phyloP scores from a whole-genome alignment of 2,888 invertebrate species.

The Agrilus cyanescens region DNA sequence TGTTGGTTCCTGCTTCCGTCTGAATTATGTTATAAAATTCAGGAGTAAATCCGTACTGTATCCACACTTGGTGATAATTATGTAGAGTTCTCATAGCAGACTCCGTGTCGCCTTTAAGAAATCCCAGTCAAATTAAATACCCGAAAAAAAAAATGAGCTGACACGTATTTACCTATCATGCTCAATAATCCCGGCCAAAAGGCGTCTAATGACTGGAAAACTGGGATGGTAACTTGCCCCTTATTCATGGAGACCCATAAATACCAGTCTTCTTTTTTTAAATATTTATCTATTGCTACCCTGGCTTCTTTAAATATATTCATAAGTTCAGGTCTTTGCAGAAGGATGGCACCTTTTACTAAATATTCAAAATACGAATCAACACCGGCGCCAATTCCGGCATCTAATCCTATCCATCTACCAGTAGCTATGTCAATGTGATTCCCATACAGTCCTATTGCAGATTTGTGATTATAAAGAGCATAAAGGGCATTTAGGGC shows the following conservation, averaged over 20 bases:
- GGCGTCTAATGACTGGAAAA: conserved; percentile 97
- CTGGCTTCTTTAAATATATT: conserved; percentile 79
- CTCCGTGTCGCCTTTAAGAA: conserved; percentile 49
- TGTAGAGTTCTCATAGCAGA: conserved; percentile 87
- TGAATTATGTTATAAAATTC: conserved; percentile 95
- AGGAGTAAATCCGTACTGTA: conserved; percentile 94
- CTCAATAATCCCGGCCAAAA: conserved; percentile 96
- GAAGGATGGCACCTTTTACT: conserved; percentile 86
- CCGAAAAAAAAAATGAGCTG: neutral
- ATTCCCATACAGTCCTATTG: conserved; percentile 87
- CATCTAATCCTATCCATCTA: conserved; percentile 94
- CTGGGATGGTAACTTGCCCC: conserved; percentile 87
- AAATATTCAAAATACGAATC: conserved; percentile 98
- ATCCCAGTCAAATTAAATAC: too few species aligned
- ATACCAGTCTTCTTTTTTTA: conserved; percentile 96
- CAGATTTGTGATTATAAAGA: conserved; percentile 74
- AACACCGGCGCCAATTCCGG: conserved; percentile 61
- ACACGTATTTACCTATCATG: conserved; percentile 48
- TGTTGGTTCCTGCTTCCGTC: conserved; percentile 68
- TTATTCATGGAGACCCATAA: conserved; percentile 99
- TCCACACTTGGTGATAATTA: conserved; percentile 95
- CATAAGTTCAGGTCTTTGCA: conserved; percentile 83
- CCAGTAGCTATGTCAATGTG: conserved; percentile 93
- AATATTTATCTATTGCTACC: conserved; percentile 65
- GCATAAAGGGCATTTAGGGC: conserved; percentile 86